Evolutionary conservation across 2,113 vertebrate species (phyloP).

Genomic region (Sula dactylatra): DNA sequence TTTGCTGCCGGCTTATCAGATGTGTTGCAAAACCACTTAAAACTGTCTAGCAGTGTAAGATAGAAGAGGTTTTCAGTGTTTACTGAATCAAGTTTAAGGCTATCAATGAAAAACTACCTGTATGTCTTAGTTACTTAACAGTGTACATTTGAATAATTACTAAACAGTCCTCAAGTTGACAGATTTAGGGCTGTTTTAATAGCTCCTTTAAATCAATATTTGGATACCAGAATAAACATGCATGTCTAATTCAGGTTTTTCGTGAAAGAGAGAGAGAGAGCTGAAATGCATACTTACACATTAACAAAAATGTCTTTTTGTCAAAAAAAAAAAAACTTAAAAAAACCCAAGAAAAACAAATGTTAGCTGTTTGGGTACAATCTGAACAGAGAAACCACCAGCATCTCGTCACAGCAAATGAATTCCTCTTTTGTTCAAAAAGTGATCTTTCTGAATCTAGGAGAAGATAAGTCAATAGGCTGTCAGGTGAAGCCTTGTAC

Average conservation of each 20-base stretch:
- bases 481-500: not conserved
- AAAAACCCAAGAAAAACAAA: not conserved
- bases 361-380: not conserved
- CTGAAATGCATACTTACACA: not conserved
- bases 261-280: not conserved
- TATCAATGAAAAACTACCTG: not conserved
- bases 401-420: not conserved
- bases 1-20: not conserved
- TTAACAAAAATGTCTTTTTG: not conserved
- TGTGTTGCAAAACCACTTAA: not conserved
- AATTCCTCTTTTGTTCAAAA: not conserved
- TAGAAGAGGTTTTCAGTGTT: not conserved
- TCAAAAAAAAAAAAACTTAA: not conserved
- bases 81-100: not conserved
- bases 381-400: not conserved
- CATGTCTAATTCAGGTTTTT: not conserved
- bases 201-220: not conserved
- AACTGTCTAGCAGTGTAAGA: not conserved
- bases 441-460: not conserved
- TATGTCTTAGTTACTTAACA: not conserved
- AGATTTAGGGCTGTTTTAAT: not conserved
- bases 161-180: not conserved
- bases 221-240: not conserved
- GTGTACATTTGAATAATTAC: not conserved
- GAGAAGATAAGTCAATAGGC: not conserved